phyloP scores from a whole-genome alignment of 2,888 invertebrate genomes.

The Lagria hirta region DNA sequence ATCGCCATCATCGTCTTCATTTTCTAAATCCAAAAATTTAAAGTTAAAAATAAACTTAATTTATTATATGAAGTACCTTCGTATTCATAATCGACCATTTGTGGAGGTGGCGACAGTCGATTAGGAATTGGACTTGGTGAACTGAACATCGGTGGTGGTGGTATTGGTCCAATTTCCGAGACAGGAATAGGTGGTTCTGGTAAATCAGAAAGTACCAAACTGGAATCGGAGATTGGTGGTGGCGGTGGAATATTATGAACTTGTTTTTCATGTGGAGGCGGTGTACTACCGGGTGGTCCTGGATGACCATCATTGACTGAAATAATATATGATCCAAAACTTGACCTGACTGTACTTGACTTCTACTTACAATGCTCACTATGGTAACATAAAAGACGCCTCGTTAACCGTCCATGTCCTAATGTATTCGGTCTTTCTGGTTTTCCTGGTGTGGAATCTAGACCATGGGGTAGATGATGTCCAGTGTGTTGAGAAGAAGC shows the following conservation, averaged over 20 bases:
- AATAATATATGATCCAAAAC: constrained; percentile 34
- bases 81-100: constrained; percentile 61
- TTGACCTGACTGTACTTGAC: not conserved
- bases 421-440: constrained; percentile 81
- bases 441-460: constrained; percentile 51
- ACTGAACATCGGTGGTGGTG: constrained; percentile 93
- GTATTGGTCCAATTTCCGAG: constrained; percentile 83
- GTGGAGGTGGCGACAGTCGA: constrained; percentile 52
- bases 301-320: constrained; percentile 62
- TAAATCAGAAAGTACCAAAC: constrained; percentile 78
- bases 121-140: constrained; percentile 76
- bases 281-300: constrained; percentile 52
- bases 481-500: constrained; percentile 48
- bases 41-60: too few relatives aligned
- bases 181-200: constrained; percentile 91
- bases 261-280: constrained; percentile 52
- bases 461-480: constrained; percentile 42
- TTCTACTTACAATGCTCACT: constrained; percentile 70
- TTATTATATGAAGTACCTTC: constrained; percentile 64
- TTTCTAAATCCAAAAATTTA: constrained; percentile 38
- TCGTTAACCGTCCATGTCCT: constrained; percentile 72
- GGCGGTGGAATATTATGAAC: constrained; percentile 38
- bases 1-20: constrained; percentile 51
- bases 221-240: constrained; percentile 41
- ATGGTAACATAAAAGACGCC: constrained; percentile 79